Evolutionary conservation across 1,140 invertebrate species (phyloP), one percentile per base, ranked within the genome.

Genomic region (Hycleus phaleratus): DNA sequence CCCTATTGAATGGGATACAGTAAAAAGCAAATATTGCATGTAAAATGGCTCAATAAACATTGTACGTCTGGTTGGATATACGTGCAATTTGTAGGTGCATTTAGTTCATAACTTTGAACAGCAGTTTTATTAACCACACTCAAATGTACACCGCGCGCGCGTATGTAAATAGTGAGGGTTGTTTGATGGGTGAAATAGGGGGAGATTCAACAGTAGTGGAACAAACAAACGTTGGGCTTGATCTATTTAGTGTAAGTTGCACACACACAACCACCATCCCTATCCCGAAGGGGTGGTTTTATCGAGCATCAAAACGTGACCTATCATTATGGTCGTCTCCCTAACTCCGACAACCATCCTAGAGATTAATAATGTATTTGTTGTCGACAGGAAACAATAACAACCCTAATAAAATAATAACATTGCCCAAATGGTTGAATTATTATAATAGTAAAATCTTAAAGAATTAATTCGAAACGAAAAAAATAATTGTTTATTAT

Each of bases 21-120:
- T 58, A 63, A 63, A 63, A 42, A 18, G 18, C 18, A 18, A 63
- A 56, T 58, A 63, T 60, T 40, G 42, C 61, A 58, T 63, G 58
- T 60, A 58, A 57, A 63, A 63, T 60, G 61, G 61, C 58, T 63
- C 59, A 64, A 61, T 64, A 64, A 61, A 64, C 62, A 59, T 47
- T 42, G 49, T 58, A 24, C 54, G 43, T 60, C 43, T n/a, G 44
- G 56, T 52, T 57, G 43, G 55, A 63, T 58, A 60, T 54, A 60
- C 59, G 58, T 47, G 55, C 58, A 58, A 61, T 64, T 61, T 59
- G 57, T 59, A 59, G 44, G 38, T 58, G 57, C 49, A 49, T 40
- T 32, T 49, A 51, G 40, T 40, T 53, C 43, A 53, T 50, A 47
- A 50, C 49, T 45, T 26, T 38, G 43, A 45, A 58, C 48, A 46